These are phyloP conservation scores for Fulmarus glacialis DNA, from an alignment of 2,113 vertebrate genomes.

Conservation along the genomic window DNA sequence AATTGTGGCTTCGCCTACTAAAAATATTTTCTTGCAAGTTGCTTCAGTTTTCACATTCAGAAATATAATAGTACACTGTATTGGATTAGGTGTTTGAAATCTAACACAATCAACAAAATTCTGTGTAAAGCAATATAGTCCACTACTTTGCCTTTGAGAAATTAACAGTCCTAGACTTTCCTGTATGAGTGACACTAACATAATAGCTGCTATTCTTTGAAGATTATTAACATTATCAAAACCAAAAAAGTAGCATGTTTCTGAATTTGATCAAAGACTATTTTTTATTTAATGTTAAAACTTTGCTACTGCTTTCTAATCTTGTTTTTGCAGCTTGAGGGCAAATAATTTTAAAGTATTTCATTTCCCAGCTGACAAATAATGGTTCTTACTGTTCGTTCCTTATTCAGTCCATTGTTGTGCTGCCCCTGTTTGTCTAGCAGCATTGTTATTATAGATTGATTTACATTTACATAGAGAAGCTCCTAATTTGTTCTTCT, in stretches of 20 bases:
- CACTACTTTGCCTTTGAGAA: neutral
- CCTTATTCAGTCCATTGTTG: neutral
- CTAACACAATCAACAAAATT: neutral
- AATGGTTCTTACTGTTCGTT: neutral
- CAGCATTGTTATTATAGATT: neutral
- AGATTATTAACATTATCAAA: neutral
- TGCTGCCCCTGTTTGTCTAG: neutral
- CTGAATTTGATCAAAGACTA: neutral
- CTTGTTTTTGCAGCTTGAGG: neutral
- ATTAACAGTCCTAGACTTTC: neutral
- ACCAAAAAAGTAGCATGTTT: neutral
- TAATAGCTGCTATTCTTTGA: neutral
- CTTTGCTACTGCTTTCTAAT: neutral
- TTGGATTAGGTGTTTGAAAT: neutral
- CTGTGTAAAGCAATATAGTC: neutral
- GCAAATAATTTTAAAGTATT: neutral
- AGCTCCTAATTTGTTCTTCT: neutral
- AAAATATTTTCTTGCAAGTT: neutral
- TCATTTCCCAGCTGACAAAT: neutral
- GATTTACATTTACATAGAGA: neutral
- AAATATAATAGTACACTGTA: neutral
- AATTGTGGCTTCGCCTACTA: neutral
- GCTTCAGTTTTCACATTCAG: neutral
- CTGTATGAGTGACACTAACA: neutral
- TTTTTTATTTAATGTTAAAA: neutral